Evolutionary conservation across 2,113 vertebrate species (phyloP).

Genomic region (Gavia stellata): DNA sequence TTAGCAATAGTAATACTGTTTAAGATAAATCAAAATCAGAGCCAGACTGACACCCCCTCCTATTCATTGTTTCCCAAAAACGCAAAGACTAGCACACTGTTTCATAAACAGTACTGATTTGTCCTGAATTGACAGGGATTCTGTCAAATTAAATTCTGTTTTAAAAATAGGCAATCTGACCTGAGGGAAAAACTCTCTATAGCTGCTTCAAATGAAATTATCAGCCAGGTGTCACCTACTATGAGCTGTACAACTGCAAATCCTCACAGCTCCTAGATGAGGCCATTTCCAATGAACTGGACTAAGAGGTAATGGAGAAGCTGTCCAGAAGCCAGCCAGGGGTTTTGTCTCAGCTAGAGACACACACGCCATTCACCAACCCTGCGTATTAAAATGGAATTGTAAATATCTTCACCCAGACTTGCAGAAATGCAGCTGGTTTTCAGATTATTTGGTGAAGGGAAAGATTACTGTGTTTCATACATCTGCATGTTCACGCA

Average conservation of each 20-base stretch:
- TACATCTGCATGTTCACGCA: neutral
- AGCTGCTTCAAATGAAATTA: neutral
- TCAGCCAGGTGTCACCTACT: neutral
- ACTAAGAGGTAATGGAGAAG: neutral
- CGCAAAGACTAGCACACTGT: neutral
- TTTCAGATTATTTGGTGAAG: neutral
- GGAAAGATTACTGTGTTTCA: neutral
- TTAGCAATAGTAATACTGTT: neutral
- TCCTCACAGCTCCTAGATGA: accelerated
- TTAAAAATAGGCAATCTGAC: neutral
- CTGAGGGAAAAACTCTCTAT: no score
- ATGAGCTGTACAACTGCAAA: neutral
- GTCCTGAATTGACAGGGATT: neutral
- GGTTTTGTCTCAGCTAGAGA: neutral
- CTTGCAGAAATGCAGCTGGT: accelerated
- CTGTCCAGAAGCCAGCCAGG: neutral
- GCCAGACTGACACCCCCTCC: neutral
- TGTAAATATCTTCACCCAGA: neutral
- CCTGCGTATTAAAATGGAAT: neutral
- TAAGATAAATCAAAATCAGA: neutral
- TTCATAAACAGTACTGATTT: neutral
- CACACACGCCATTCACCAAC: neutral
- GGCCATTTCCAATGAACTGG: neutral
- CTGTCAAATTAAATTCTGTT: no score
- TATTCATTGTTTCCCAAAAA: neutral